A percentile compares a stretch with the other conserved stretches of the same genome.
Evolutionary conservation across 2,797 vertebrate genomes (phyloP).

Genomic region (Cossypha polioptera): DNA sequence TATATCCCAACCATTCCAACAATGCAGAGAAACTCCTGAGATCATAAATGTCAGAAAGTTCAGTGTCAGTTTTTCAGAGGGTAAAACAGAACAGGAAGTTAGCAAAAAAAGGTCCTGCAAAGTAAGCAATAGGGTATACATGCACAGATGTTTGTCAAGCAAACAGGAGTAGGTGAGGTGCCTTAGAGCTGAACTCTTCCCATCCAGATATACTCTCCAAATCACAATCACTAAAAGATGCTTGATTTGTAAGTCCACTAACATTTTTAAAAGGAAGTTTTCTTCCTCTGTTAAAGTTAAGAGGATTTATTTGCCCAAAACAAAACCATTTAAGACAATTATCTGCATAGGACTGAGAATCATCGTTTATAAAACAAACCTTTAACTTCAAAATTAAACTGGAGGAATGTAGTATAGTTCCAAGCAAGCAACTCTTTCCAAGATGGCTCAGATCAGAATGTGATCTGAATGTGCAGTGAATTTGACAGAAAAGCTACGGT

Average conservation of each 20-base stretch:
- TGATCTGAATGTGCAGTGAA: neutral
- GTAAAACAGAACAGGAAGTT: neutral
- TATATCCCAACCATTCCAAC: neutral
- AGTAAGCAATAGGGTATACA: neutral
- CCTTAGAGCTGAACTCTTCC: neutral
- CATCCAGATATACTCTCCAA: neutral
- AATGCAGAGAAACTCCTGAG: neutral
- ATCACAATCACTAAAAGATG: neutral
- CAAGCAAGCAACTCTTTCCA: neutral
- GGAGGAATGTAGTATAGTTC: neutral
- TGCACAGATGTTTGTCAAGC: neutral
- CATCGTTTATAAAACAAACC: neutral
- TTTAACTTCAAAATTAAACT: neutral
- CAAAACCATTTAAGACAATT: neutral
- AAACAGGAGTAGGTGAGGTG: neutral
- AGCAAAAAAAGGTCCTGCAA: neutral
- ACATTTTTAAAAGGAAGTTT: neutral
- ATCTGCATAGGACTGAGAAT: neutral
- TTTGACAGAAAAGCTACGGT: neutral
- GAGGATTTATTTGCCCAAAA: neutral
- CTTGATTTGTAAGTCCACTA: neutral
- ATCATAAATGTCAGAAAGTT: neutral
- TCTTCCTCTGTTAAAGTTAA: neutral
- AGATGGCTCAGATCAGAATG: neutral
- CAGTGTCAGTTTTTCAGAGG: neutral